Evolutionary conservation across 2,113 vertebrate species (phyloP), one percentile per base, ranked within the genome.

Genomic region (Lepisosteus osseus): DNA sequence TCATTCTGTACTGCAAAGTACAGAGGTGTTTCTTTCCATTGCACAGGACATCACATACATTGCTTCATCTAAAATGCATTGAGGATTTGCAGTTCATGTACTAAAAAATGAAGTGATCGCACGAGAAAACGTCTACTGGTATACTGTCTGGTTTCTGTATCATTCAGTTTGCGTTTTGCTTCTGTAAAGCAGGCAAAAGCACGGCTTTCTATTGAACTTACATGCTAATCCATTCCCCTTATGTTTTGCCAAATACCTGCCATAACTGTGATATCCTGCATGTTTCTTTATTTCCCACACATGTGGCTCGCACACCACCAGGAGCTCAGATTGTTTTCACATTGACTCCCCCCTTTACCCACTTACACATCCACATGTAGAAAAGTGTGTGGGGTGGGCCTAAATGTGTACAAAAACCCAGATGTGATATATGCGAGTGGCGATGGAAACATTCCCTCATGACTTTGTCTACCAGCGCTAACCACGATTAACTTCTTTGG

Each of bases 221-320:
- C 57, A 59, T n/a, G 57, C 57, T 59, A 59, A 59, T 59, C 57
- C 57, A n/a, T 59, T n/a, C 9, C 57, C n/a, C 57, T 15, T 51
- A 51, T 51, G 9, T 51, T 51, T 51, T 9, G 5, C 47, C 47
- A 51, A 51, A 59, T 15, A 76, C 76, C 76, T 75, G 76, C 76
- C 76, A 62, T 74, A 61, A 45, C 72, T 71, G 76, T 79, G 76
- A 84, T 80, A 76, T 81, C 40, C 76, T 78, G 80, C 81, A 73
- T 77, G 76, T 62, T 84, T 73, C 76, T 79, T 72, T 73, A 80
- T 76, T 73, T 78, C 83, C 68, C n/a, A 74, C 77, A 80, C 67
- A 76, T 78, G 76, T 82, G 76, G 78, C 72, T 13, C 75, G 62
- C 74, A 54, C 70, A 80, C 61, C 59, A 2, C n/a, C 17, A 29